phyloP scores from a whole-genome alignment of 2,113 vertebrate genomes.

The Hystrix brachyura region DNA sequence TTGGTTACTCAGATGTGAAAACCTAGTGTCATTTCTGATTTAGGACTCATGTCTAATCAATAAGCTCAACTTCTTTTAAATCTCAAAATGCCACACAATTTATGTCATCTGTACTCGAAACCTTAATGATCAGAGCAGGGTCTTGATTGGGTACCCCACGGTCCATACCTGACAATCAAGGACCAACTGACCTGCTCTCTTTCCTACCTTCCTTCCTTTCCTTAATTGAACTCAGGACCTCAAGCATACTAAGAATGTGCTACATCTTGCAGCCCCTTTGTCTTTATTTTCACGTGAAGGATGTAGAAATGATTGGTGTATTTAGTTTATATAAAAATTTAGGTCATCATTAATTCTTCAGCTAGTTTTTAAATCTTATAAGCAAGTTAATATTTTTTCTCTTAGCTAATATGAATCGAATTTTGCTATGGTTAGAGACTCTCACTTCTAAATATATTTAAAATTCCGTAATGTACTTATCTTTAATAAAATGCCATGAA shows the following conservation, averaged over 20 bases:
- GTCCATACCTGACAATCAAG: neutral
- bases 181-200: too few relatives aligned
- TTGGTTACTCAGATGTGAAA: neutral
- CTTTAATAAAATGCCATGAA: conserved; percentile 45
- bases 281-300: conserved; percentile 32
- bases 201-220: neutral
- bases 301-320: neutral
- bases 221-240: neutral
- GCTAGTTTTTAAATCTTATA: conserved; percentile 46
- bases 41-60: neutral
- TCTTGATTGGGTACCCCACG: neutral
- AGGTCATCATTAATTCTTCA: conserved; percentile 1
- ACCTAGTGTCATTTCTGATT: conserved; percentile 14
- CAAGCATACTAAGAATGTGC: neutral
- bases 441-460: conserved; percentile 59
- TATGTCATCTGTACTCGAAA: neutral
- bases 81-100: conserved; percentile 17
- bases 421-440: conserved; percentile 58
- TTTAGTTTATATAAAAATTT: conserved; percentile 34
- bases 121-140: neutral
- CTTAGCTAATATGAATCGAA: neutral
- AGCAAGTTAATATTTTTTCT: conserved; percentile 45
- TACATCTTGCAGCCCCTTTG: neutral
- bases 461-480: conserved; percentile 15
- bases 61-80: neutral